These are phyloP conservation scores for Vesta saturnalis DNA, from an alignment of 2,888 invertebrate species.

Conservation along the genomic window DNA sequence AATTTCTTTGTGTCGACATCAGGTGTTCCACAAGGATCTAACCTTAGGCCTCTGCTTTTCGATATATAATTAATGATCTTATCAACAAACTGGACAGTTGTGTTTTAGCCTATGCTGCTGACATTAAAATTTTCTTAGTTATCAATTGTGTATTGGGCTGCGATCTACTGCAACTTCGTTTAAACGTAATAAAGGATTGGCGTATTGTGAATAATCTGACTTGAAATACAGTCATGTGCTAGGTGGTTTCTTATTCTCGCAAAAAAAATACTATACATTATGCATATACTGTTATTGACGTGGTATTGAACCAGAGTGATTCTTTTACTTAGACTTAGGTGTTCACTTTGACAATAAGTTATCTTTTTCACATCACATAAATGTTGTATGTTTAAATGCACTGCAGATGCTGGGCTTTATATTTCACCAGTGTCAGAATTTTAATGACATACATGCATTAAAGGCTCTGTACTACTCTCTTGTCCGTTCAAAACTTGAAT, in stretches of 20 bases:
- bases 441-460: neutral
- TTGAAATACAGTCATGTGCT: neutral
- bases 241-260: neutral
- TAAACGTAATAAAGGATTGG: neutral
- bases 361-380: neutral
- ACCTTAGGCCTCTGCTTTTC: neutral
- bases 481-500: neutral
- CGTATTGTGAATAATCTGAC: neutral
- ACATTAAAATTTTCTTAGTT: neutral
- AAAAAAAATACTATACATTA: neutral
- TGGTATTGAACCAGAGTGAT: neutral
- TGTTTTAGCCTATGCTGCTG: neutral
- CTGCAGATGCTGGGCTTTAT: neutral
- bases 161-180: neutral
- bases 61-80: neutral
- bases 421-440: neutral
- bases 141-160: neutral
- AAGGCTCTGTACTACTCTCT: neutral
- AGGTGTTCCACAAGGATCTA: neutral
- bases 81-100: neutral
- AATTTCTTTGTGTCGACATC: neutral
- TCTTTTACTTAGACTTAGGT: neutral
- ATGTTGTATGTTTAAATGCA: neutral
- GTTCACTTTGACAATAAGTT: neutral
- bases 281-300: neutral